Base-by-base conservation (phyloP, 1,140 invertebrate genomes). In the Drosophila burlai region DNA sequence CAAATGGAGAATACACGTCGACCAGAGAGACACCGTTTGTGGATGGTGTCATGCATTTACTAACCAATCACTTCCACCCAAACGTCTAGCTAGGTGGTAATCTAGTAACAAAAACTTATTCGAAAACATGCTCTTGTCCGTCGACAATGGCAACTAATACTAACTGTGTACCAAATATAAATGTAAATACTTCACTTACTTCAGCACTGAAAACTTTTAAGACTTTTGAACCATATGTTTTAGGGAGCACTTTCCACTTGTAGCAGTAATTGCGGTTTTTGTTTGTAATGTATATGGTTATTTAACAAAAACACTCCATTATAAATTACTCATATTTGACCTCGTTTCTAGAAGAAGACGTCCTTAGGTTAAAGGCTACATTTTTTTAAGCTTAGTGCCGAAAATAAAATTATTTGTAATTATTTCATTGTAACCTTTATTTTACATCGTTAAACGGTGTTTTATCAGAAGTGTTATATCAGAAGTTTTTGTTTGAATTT, bases 1-100 rank as follows among this genome's bases (percentile, higher is more conserved):
- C 7, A 4, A 62, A 3, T 40, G 29, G 31, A 9, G 45, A 45
- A 24, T 16, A 63, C 15, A 50, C 24, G 10, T 40, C 45, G 42
- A 45, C 40, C 55, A 18, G 60, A 31, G 16, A 34, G 31, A 47
- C n/a, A 66, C 18, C 29, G 29, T 38, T 36, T 24, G 21, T 36
- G 43, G 43, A 42, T 38, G 69, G 45, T 72, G 24, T 34, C 36
- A 49, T 74, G 26, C 69, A 74, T 74, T 62, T 73, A 74, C 45
- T 58, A 68, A 50, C 18, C 16, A 42, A n/a, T 40, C 2, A 64
- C 24, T 29, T 52, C 18, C 18, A 18, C 34, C 31, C 52, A 60
- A 11, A 15, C 29, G 13, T 29, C 15, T 24, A 24, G 24, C 8
- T 18, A n/a, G 10, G 15, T 61, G 45, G 16, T 10, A 36, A 50